Evolutionary conservation across 2,113 vertebrate genomes (phyloP).

Genomic region (Halichoerus grypus): DNA sequence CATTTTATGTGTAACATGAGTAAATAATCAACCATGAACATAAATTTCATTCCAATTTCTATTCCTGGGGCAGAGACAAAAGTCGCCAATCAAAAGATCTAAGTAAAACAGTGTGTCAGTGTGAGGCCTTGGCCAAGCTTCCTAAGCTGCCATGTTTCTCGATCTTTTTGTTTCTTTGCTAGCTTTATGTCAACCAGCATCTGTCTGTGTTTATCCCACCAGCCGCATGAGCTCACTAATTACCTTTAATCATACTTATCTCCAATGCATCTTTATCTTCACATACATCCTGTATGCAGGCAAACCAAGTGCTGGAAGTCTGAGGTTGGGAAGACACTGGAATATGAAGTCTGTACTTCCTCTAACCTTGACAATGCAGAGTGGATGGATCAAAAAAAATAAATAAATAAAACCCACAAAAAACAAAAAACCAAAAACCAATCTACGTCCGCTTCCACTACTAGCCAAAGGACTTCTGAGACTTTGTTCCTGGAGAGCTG

Average conservation of each 20-base stretch:
- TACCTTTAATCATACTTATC: slow-evolving; percentile 79
- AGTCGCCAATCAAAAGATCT: slow-evolving; percentile 74
- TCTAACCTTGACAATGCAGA: slow-evolving; percentile 9
- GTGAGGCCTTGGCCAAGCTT: slow-evolving; percentile 68
- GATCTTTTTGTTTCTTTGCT: slow-evolving; percentile 79
- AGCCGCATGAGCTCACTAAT: slow-evolving; percentile 80
- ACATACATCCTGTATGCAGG: slow-evolving; percentile 60
- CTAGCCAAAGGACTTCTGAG: not conserved
- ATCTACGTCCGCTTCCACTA: not conserved
- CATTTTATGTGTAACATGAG: slow-evolving; percentile 70
- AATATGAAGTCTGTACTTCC: slow-evolving; percentile 66
- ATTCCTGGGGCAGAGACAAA: slow-evolving; percentile 67
- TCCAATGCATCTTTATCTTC: slow-evolving; percentile 73
- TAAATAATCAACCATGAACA: slow-evolving; percentile 67
- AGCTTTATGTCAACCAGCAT: slow-evolving; percentile 66
- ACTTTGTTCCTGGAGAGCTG: not conserved
- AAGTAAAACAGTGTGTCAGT: slow-evolving; percentile 74
- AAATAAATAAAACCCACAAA: not conserved
- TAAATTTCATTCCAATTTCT: slow-evolving; percentile 78
- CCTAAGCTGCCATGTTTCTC: slow-evolving; percentile 65
- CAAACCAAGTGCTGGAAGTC: slow-evolving; percentile 60
- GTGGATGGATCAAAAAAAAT: too few species aligned
- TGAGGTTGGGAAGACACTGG: slow-evolving; percentile 61
- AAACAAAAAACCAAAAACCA: not conserved
- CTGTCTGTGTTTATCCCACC: slow-evolving; percentile 77